Evolutionary conservation across 2,888 invertebrate genomes (phyloP).

Genomic region (Julus scandinavius): DNA sequence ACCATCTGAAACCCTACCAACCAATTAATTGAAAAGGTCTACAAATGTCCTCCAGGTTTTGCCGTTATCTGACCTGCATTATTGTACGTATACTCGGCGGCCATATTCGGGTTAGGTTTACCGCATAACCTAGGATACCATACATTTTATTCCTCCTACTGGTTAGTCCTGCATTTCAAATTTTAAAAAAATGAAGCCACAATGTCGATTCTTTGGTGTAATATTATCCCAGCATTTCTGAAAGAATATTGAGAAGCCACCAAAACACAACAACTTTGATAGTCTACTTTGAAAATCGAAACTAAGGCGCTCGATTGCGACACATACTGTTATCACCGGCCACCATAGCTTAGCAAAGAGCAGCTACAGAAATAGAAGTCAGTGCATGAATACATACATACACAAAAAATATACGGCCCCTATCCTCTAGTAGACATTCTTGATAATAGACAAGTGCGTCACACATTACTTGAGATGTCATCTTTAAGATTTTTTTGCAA

Average conservation of each 20-base stretch:
- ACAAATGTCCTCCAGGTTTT: not conserved
- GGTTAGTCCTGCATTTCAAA: not conserved
- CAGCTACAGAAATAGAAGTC: not conserved
- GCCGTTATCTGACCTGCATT: not conserved
- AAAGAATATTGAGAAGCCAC: not conserved
- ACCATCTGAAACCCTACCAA: no score
- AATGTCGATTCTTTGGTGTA: not conserved
- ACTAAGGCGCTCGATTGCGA: conserved; percentile 18
- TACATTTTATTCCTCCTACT: not conserved
- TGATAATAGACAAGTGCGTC: no score
- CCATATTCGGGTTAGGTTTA: not conserved
- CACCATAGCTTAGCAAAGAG: not conserved
- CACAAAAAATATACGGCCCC: not conserved
- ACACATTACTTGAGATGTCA: no score
- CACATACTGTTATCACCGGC: conserved; percentile 7
- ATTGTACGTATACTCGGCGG: not conserved
- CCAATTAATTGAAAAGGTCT: no score
- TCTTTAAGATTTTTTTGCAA: no score
- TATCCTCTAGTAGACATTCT: no score
- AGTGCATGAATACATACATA: not conserved
- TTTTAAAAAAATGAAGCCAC: not conserved
- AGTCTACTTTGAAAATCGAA: not conserved
- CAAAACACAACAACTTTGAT: not conserved
- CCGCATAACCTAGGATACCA: not conserved
- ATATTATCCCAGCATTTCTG: conserved; percentile 14